Evolutionary conservation across 2,888 invertebrate species (phyloP), one percentile per base, ranked within the genome.

Genomic region (Drosophila multiciliata): DNA sequence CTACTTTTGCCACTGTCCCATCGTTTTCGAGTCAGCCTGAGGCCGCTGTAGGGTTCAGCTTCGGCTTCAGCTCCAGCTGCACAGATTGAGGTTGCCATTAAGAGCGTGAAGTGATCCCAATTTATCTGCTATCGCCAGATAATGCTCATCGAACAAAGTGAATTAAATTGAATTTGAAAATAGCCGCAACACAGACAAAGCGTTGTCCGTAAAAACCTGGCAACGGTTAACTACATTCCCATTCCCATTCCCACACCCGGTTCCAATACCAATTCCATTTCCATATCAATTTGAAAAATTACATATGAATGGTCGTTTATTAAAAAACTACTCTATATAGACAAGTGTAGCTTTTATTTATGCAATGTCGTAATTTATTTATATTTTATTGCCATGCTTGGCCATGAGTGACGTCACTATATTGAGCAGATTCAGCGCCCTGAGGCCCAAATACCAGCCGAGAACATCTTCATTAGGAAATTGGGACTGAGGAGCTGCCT

Each of bases 131-230:
- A 92, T 92, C 93, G 90, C 71, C 87, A 85, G 92, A 92, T 92
- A 92, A 92, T 92, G 92, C 92, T 92, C 92, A 92, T 90, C 92
- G 93, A 92, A 92, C 92, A 92, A 92, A 92, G 92, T 92, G 93
- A 92, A 92, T 92, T 92, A 91, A 92, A 92, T 92, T 92, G 92
- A 90, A 88, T 84, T 87, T 79, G 83, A 91, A 90, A 91, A 91
- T 88, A 89, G 81, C 90, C 78, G 78, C 68, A 61, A 48, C 49
- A 38, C 17, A 26, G 40, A 38, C 55, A 55, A 55, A 55, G 36
- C 45, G 15, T 23, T 2, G 23, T n/a, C 15, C 17, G 5, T 48
- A 8, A 4, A 8, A 5, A 15, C 9, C 1, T 20, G 12, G 7
- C 26, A 54, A 72, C 72, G 72, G 69, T 69, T 71, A 26, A 45